Percentiles rank a stretch among this genome's conserved stretches.
phyloP scores from a whole-genome alignment of 2,113 vertebrate genomes.

The Saimiri boliviensis region DNA sequence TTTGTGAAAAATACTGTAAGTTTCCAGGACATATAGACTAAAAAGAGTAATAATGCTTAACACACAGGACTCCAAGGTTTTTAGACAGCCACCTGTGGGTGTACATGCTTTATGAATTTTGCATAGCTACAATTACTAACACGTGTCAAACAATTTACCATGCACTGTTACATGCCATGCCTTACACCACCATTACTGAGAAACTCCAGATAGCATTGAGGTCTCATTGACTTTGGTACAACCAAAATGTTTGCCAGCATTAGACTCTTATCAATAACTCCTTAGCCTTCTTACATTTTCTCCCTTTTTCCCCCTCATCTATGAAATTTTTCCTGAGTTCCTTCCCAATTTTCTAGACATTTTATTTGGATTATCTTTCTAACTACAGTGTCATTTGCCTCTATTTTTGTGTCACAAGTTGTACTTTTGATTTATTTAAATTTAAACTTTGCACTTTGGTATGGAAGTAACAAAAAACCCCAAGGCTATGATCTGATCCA shows the following conservation, averaged over 20 bases:
- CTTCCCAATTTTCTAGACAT: not conserved
- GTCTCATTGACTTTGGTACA: not conserved
- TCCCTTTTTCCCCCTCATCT: not conserved
- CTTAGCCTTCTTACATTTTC: not conserved
- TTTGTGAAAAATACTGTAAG: not conserved
- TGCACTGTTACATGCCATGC: accelerated
- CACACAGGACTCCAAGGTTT: not conserved
- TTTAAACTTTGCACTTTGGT: slow-evolving; percentile 1
- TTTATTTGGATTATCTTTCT: slow-evolving; percentile 12
- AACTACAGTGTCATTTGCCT: not conserved
- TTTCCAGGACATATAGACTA: not conserved
- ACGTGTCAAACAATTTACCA: not conserved
- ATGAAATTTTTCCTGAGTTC: not conserved
- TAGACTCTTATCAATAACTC: not conserved
- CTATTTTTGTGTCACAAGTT: not conserved
- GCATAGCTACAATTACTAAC: not conserved
- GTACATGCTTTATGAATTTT: not conserved
- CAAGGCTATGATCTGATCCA: slow-evolving; percentile 23
- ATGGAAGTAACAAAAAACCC: not conserved
- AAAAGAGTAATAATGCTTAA: not conserved
- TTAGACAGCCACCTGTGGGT: not conserved
- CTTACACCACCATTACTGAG: not conserved
- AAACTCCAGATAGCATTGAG: not conserved
- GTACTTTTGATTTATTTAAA: slow-evolving; percentile 3
- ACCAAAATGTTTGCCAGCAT: not conserved